phyloP scores from a whole-genome alignment of 2,113 vertebrate genomes.

The Sinocyclocheilus anshuiensis region DNA sequence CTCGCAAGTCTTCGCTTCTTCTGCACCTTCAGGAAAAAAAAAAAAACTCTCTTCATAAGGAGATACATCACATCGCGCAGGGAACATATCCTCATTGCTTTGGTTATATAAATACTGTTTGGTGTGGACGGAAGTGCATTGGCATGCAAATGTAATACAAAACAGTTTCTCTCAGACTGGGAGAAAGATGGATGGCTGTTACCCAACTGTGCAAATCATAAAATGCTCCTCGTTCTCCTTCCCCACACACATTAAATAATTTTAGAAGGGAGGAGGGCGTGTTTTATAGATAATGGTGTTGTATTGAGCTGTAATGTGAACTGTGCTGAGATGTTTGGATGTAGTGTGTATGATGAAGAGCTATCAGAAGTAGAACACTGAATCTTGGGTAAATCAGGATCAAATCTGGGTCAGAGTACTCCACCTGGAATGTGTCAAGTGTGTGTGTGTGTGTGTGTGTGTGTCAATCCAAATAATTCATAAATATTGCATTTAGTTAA shows the following conservation, averaged over 20 bases:
- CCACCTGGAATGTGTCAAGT: background rate
- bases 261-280: background rate
- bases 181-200: conserved; percentile 45
- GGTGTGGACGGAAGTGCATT: background rate
- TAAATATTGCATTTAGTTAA: background rate
- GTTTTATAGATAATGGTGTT: conserved; percentile 6
- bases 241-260: conserved; percentile 43
- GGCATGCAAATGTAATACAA: conserved; percentile 29
- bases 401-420: background rate
- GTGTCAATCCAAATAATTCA: background rate
- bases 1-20: background rate
- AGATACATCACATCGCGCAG: background rate
- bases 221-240: conserved; percentile 31
- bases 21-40: background rate
- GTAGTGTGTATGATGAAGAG: background rate
- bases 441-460: no score
- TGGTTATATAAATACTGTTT: conserved; percentile 24
- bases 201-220: conserved; percentile 40
- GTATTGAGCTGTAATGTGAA: conserved; percentile 7
- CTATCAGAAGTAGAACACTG: conserved; percentile 5
- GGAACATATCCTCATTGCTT: conserved; percentile 12
- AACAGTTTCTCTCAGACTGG: conserved; percentile 19
- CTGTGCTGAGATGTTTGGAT: conserved; percentile 6
- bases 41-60: background rate
- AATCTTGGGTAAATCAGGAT: conserved; percentile 10